Evolutionary conservation across 37 sponge, comb jelly and placozoan genomes (phyloP), one percentile per base, ranked within the genome.

Genomic region (Cladorhizidae sp.): DNA sequence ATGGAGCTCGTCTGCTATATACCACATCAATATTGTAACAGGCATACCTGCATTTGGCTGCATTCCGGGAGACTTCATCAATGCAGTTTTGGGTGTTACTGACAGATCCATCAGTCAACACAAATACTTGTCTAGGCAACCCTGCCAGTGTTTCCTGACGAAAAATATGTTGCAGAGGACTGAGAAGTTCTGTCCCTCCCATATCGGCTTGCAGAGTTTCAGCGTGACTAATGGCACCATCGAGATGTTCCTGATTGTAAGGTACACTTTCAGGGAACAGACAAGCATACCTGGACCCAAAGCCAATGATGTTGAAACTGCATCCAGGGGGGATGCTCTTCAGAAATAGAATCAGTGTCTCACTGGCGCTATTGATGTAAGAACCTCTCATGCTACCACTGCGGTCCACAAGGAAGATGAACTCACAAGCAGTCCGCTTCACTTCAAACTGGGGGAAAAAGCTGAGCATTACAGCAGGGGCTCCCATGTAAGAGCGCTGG

Each of bases 241-340:
- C 93, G 29, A 93, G 82, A 57, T 71, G 63, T 51, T 71, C 40
- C 75, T 93, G 89, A 41, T 81, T 49, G 73, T 93, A 93, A 15
- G 76, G 81, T 21, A 81, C 75, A 73, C 90, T 89, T 18, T 39
- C 55, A 21, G 83, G 80, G 54, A 93, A 93, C 26, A 93, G 77
- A 1, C 62, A 42, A 43, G 32, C 32, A 67, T 83, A 89, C 2
- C 77, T 52, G 14, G 80, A 75, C 20, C 94, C 94, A 83, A 93
- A 94, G 29, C 94, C 91, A 38, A 94, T 80, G 62, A 94, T 90
- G 88, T 94, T 94, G 82, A 94, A 94, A 43, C 56, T 80, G 56
- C 91, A 87, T 39, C 91, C 94, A 39, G 74, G 73, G 41, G 91
- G 88, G 29, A 94, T 72, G 75, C 94, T 94, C 84, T 87, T 90